Evolutionary conservation across 2,888 invertebrate species (phyloP).

Genomic region (Xylocampa areola): DNA sequence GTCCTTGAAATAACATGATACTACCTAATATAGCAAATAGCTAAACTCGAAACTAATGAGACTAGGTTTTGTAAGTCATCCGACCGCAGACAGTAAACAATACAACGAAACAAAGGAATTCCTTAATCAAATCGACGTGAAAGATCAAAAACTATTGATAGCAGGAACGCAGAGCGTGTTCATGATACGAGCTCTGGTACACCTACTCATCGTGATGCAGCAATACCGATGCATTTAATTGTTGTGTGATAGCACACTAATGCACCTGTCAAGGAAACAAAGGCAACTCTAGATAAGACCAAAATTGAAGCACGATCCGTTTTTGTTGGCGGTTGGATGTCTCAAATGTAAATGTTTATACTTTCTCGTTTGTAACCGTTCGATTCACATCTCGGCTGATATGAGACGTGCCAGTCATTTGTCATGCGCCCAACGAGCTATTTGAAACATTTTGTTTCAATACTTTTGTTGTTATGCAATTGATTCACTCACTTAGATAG

Average conservation of each 20-base stretch:
- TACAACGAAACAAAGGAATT: conserved; percentile 81
- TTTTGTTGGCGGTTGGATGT: conserved; percentile 70
- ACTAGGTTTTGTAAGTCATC: conserved; percentile 60
- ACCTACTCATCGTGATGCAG: conserved; percentile 81
- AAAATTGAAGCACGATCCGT: conserved; percentile 84
- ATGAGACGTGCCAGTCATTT: conserved; percentile 86
- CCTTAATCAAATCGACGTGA: conserved; percentile 76
- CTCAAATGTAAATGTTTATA: conserved; percentile 89
- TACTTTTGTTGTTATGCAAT: conserved; percentile 32
- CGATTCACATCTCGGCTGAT: conserved; percentile 78
- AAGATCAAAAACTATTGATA: conserved; percentile 61
- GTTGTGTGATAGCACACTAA: conserved; percentile 88
- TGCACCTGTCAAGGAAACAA: conserved; percentile 90
- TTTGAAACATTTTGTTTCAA: conserved; percentile 54
- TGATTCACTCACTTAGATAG: conserved; percentile 19
- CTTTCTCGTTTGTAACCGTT: conserved; percentile 78
- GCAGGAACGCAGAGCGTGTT: conserved; percentile 55
- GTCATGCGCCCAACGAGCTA: conserved; percentile 69
- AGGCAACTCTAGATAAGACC: conserved; percentile 83
- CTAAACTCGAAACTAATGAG: conserved; percentile 52
- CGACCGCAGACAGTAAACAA: conserved; percentile 60
- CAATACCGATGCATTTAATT: conserved; percentile 87
- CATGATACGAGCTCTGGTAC: conserved; percentile 59
- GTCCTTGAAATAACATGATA: conserved; percentile 32
- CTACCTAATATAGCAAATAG: conserved; percentile 21